Evolutionary conservation across 2,888 invertebrate genomes (phyloP), one percentile per base, ranked within the genome.

Genomic region (Meteorus colon): DNA sequence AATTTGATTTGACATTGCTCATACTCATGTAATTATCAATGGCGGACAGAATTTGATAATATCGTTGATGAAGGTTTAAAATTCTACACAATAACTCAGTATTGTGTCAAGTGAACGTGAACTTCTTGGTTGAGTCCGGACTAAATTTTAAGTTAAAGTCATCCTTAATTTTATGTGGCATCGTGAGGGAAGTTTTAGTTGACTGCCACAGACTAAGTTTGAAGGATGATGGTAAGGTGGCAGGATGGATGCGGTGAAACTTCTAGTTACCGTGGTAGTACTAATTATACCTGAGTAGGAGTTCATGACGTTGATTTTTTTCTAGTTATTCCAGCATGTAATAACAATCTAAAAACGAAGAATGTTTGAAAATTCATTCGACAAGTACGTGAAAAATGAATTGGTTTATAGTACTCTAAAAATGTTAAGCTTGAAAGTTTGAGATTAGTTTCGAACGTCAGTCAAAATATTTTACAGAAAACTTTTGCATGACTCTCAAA

Each of bases 161-260:
- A 55, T 19, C 55, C 19, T 19, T 55, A 55, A 55, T 55, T 55
- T 24, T 55, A 55, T 24, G 55, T 55, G 55, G 24, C 19, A 55
- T 55, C 55, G n/a, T 55, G 19, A 55, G 19, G 19, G 19, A 55
- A 55, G 55, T 55, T 55, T 55, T 2, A 55, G 19, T 55, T 55
- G 55, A 55, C 55, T 55, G 8, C 19, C n/a, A 55, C n/a, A 4
- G 55, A 55, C 55, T 55, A 55, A 55, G 55, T 55, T 55, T 55
- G 55, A 55, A 19, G 19, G 19, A 55, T 55, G 55, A 55, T n/a
- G 19, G 19, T 4, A 5, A 6, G 55, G 55, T 8, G 55, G n/a
- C 19, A 55, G 55, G 19, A 55, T 55, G 6, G 19, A 55, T 19
- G 55, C 4, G 19, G 55, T n/a, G n/a, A 4, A 55, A 55, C 19